phyloP scores from a whole-genome alignment of 2,113 vertebrate species.

The Himantopus leucocephalus region DNA sequence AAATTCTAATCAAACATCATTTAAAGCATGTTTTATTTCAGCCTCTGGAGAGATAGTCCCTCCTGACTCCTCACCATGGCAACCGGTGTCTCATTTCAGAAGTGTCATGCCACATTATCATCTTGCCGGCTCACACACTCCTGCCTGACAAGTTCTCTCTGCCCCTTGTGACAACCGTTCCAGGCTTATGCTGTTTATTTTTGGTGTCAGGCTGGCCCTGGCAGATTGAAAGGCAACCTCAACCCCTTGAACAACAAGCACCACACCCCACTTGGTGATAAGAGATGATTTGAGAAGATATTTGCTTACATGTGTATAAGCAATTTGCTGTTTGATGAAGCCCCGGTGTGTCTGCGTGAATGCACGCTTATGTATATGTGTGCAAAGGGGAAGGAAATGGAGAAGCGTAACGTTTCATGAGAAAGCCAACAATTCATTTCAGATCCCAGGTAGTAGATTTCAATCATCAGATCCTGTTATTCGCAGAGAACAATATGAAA shows the following conservation, averaged over 20 bases:
- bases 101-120: constrained; percentile 99
- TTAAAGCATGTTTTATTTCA: constrained; percentile 99
- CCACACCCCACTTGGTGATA: constrained; percentile 84
- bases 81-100: constrained; percentile 99
- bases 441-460: constrained; percentile 67
- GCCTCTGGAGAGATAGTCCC: constrained; percentile 92
- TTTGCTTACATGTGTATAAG: constrained; percentile 91
- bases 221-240: constrained; percentile 81
- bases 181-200: constrained; percentile 81
- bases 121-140: constrained; percentile 90
- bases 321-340: constrained; percentile 77
- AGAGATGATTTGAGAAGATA: constrained; percentile 91
- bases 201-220: constrained; percentile 78
- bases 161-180: constrained; percentile 86
- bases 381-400: constrained; percentile 17
- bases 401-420: background rate
- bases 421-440: constrained; percentile 54
- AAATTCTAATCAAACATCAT: constrained; percentile 99
- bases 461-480: constrained; percentile 72
- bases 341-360: constrained; percentile 37
- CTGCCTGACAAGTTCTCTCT: constrained; percentile 93
- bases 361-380: constrained; percentile 6
- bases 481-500: constrained; percentile 65
- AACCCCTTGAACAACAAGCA: constrained; percentile 80
- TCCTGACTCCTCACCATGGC: constrained; percentile 93